Conservation (phyloP, 2,113 vertebrate genomes). For the Calcarius ornatus region DNA sequence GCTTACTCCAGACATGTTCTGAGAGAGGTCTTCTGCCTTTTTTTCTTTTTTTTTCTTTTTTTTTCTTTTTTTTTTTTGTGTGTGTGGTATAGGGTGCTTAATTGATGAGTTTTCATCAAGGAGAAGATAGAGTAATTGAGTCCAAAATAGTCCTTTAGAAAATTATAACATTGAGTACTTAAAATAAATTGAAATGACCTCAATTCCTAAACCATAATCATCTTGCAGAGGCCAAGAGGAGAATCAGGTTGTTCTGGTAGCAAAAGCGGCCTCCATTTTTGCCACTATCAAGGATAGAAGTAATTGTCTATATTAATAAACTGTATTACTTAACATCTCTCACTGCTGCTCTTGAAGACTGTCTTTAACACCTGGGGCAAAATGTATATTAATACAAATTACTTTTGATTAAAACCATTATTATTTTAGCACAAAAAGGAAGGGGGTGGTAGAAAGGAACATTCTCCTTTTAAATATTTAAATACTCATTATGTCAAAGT, state of each 20-base stretch:
- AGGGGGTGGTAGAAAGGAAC: constrained; percentile 45
- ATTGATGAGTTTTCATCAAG: background rate
- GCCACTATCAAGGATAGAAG: background rate
- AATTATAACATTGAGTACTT: background rate
- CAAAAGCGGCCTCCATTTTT: background rate
- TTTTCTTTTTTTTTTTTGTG: too few relatives aligned
- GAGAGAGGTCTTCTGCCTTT: background rate
- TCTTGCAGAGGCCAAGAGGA: background rate
- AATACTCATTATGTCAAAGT: constrained; percentile 42
- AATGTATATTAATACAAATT: constrained; percentile 58
- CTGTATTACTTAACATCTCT: background rate
- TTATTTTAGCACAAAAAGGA: constrained; percentile 60
- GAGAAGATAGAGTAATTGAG: background rate
- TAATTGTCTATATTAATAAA: constrained; percentile 12
- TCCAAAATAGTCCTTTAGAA: background rate
- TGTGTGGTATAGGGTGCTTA: background rate
- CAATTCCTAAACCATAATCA: background rate
- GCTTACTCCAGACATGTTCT: background rate
- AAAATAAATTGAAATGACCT: background rate
- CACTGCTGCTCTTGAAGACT: background rate
- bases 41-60: too few relatives aligned
- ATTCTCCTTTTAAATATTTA: constrained; percentile 53
- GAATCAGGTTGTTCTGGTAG: background rate
- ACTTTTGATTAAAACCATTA: constrained; percentile 61
- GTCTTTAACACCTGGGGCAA: constrained; percentile 53